Percentiles rank a stretch among this genome's conserved stretches.
These are phyloP conservation scores for Piliocolobus tephrosceles DNA, from an alignment of 2,113 vertebrate species.

Conservation along the genomic window DNA sequence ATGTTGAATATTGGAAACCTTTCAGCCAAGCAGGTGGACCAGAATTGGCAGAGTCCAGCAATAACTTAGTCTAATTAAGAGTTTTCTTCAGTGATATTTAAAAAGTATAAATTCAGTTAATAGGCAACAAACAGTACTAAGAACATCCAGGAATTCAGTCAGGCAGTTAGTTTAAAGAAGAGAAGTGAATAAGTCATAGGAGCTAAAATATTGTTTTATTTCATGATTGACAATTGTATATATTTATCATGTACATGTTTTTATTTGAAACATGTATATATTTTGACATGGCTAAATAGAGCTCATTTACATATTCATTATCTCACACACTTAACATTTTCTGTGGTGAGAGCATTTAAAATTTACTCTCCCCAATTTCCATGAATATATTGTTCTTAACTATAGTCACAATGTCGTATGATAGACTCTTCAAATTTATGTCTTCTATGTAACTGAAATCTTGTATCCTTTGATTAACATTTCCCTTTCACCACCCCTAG, in stretches of 20 bases:
- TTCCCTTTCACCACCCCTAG: neutral
- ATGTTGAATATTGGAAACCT: neutral
- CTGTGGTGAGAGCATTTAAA: neutral
- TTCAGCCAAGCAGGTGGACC: neutral
- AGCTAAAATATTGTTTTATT: neutral
- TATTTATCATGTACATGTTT: neutral
- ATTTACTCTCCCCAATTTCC: neutral
- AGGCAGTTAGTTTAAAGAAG: neutral
- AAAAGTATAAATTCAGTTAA: neutral
- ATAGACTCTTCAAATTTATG: neutral
- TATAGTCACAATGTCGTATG: neutral
- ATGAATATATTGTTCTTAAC: neutral
- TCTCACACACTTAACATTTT: neutral
- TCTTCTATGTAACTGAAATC: neutral
- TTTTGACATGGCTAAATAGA: neutral
- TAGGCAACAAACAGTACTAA: neutral
- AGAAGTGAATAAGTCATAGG: neutral
- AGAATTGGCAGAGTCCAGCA: neutral
- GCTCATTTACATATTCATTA: neutral
- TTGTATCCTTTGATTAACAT: neutral
- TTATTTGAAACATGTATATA: neutral
- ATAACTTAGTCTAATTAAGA: neutral
- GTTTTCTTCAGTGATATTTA: neutral
- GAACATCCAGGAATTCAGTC: neutral
- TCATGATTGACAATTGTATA: neutral